Conservation (phyloP, 2,113 vertebrate species). For the Ailuropoda melanoleuca region DNA sequence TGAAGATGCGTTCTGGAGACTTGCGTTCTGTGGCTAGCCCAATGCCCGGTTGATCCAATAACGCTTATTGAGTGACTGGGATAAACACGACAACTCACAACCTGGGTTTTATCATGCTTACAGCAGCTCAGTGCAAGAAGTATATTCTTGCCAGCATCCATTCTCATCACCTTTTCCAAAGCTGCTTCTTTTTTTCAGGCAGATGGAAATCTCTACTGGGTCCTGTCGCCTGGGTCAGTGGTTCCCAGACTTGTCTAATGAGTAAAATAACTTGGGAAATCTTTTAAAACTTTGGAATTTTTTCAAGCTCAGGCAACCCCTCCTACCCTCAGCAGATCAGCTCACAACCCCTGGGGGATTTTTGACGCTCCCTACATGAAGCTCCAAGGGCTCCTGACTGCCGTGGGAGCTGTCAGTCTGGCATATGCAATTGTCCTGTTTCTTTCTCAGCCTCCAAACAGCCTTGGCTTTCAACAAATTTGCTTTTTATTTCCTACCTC, state of each 20-base stretch:
- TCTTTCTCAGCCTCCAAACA: conserved; percentile 50
- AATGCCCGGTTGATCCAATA: neutral
- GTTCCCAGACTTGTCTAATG: neutral
- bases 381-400: neutral
- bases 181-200: neutral
- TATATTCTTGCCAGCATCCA: neutral
- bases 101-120: neutral
- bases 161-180: neutral
- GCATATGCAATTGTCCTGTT: conserved; percentile 1
- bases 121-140: neutral
- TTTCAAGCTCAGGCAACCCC: neutral
- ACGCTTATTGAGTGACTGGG: neutral
- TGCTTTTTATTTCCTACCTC: conserved; percentile 65
- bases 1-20: neutral
- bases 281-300: neutral
- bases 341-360: neutral
- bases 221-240: neutral
- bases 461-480: conserved; percentile 67
- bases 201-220: neutral
- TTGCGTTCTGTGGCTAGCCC: neutral
- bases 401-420: conserved; percentile 45
- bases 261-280: neutral
- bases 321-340: neutral
- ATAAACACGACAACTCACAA: neutral
- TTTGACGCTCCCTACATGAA: neutral